Percentiles rank a stretch among this genome's conserved stretches.
Evolutionary conservation across 2,888 invertebrate species (phyloP).

Genomic region (Stratiomys singularior): DNA sequence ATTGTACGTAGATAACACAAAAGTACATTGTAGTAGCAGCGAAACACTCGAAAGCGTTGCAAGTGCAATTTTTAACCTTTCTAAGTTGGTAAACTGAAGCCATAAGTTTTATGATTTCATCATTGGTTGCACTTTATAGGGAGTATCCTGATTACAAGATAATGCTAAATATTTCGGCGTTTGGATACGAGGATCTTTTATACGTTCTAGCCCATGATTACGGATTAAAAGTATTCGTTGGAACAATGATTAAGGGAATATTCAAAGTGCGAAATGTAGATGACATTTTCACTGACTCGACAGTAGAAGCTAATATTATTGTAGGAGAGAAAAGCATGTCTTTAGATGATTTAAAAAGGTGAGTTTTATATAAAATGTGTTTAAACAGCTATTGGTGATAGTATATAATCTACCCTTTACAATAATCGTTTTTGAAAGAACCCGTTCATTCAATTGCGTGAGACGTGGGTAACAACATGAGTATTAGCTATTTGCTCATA

Average conservation of each 20-base stretch:
- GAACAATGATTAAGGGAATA: neutral
- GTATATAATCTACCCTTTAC: too few species aligned
- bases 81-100: neutral
- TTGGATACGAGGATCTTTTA: slow-evolving; percentile 40
- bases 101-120: neutral
- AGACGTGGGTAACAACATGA: too few species aligned
- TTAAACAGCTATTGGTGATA: too few species aligned
- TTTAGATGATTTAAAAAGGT: slow-evolving; percentile 24
- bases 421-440: too few species aligned
- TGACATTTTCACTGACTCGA: neutral
- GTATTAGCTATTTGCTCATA: too few species aligned
- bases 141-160: slow-evolving; percentile 21
- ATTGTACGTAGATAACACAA: slow-evolving; percentile 39
- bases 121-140: slow-evolving; percentile 7
- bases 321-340: neutral
- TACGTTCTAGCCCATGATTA: neutral
- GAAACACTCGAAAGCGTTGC: slow-evolving; percentile 2
- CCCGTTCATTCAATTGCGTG: too few species aligned
- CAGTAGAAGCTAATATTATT: slow-evolving; percentile 8
- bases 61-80: neutral
- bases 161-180: slow-evolving; percentile 16
- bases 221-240: slow-evolving; percentile 21
- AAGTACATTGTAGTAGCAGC: neutral
- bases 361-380: too few species aligned
- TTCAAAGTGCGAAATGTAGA: neutral